These are phyloP conservation scores for Turritopsis rubra DNA, from an alignment of 30 jellyfish, hydroid and myxozoan genomes.

Conservation along the genomic window DNA sequence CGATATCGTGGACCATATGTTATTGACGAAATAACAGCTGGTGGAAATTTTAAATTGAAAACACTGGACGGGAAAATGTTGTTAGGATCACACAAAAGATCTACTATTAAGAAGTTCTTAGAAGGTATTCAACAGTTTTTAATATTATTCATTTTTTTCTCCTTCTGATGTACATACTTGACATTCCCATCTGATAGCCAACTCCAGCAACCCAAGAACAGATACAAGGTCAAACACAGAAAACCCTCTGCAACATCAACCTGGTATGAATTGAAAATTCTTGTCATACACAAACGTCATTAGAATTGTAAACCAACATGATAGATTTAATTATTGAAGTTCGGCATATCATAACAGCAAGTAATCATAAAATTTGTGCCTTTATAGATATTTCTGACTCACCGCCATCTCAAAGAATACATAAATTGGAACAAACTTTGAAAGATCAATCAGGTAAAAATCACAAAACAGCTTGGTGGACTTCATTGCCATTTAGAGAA, in stretches of 20 bases:
- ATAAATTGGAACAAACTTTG: too few relatives aligned
- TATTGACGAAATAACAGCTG: neutral
- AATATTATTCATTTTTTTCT: neutral
- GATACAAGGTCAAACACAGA: neutral
- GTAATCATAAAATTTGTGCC: too few relatives aligned
- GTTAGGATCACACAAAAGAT: neutral
- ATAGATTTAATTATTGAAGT: too few relatives aligned
- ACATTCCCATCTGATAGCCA: neutral
- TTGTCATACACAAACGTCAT: too few relatives aligned
- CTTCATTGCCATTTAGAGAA: too few relatives aligned
- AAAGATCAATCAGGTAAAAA: too few relatives aligned
- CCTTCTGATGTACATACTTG: neutral
- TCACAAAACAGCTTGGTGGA: too few relatives aligned
- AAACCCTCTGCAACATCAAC: neutral
- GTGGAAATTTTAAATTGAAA: neutral
- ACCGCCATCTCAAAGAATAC: too few relatives aligned
- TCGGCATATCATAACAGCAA: too few relatives aligned
- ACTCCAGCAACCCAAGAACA: neutral
- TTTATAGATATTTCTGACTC: too few relatives aligned
- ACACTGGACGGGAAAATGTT: neutral
- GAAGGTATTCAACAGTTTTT: neutral
- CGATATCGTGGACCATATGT: neutral
- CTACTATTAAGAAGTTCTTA: neutral
- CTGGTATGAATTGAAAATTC: neutral
- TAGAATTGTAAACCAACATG: too few relatives aligned